phyloP scores from a whole-genome alignment of 2,113 vertebrate genomes.

The Rhynchomys soricoides region DNA sequence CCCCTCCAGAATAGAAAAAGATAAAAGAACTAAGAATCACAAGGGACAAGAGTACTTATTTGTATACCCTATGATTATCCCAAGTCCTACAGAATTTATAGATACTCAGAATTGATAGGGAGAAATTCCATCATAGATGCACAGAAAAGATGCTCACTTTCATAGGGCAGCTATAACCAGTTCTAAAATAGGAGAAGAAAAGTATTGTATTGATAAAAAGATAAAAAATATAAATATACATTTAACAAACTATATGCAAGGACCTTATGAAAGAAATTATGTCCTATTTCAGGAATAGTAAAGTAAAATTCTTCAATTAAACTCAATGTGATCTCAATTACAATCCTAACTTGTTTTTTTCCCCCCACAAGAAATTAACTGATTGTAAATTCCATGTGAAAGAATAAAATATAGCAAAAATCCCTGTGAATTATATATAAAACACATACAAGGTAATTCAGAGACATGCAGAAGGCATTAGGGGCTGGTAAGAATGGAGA shows the following conservation, averaged over 20 bases:
- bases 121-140: neutral
- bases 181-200: neutral
- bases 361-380: neutral
- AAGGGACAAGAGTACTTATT: neutral
- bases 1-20: neutral
- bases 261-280: neutral
- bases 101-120: neutral
- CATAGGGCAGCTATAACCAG: neutral
- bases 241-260: neutral
- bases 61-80: neutral
- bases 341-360: neutral
- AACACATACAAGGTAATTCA: neutral
- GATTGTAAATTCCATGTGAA: neutral
- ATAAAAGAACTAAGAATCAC: neutral
- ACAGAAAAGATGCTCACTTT: neutral
- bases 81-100: neutral
- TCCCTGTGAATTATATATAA: neutral
- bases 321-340: neutral
- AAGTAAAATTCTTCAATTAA: slow-evolving; percentile 12
- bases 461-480: neutral
- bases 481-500: neutral
- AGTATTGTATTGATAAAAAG: neutral
- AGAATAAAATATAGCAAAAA: neutral
- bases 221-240: neutral
- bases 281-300: neutral